Conservation (phyloP, 2,113 vertebrate genomes). For the Chaetura pelagica region DNA sequence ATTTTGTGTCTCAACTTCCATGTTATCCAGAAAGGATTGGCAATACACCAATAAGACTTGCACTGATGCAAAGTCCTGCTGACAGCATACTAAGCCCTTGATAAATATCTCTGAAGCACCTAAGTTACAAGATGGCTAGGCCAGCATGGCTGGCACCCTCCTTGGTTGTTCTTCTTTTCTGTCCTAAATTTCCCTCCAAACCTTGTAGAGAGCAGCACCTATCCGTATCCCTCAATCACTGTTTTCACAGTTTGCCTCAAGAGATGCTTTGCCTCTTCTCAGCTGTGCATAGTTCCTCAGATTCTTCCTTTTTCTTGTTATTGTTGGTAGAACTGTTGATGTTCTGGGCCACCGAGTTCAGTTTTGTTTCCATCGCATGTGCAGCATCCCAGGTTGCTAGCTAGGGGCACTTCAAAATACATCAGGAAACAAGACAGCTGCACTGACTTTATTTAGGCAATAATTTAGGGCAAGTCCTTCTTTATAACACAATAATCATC, state of each 20-base stretch:
- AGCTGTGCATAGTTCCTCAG: not conserved
- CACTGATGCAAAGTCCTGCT: not conserved
- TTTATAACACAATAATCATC: not conserved
- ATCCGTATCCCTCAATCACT: not conserved
- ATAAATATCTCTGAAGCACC: not conserved
- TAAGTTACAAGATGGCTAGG: not conserved
- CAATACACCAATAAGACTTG: accelerated
- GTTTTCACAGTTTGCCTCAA: not conserved
- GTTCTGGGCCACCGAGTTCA: not conserved
- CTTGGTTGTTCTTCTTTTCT: not conserved
- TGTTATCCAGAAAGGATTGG: not conserved
- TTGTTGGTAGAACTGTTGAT: not conserved
- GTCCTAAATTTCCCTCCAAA: not conserved
- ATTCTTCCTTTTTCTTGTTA: not conserved
- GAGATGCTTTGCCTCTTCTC: not conserved
- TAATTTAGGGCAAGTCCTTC: not conserved
- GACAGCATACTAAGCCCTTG: not conserved
- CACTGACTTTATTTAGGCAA: not conserved
- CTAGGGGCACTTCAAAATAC: not conserved
- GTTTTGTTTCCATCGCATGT: not conserved
- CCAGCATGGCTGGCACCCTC: not conserved
- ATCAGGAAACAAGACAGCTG: not conserved
- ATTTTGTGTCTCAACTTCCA: not conserved
- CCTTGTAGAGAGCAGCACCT: not conserved
- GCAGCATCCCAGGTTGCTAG: not conserved